Evolutionary conservation across 2,797 vertebrate genomes (phyloP).

Genomic region (Champsocephalus gunnari): DNA sequence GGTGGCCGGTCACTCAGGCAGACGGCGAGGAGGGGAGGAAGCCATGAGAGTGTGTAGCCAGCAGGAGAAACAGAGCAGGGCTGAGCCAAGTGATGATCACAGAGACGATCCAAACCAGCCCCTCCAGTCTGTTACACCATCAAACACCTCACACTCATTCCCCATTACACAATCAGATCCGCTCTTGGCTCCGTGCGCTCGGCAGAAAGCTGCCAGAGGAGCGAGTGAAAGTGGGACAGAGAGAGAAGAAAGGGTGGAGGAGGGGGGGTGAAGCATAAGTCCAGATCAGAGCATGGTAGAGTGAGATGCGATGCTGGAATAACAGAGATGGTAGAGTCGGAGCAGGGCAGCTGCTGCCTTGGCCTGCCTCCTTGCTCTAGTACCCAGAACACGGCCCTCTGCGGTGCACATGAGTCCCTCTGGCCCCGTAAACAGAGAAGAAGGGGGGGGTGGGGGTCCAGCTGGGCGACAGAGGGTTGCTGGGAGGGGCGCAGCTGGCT

Average conservation of each 20-base stretch:
- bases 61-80: conserved; percentile 31
- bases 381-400: conserved; percentile 74
- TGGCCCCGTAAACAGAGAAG: conserved; percentile 64
- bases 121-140: conserved; percentile 46
- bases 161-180: conserved; percentile 40
- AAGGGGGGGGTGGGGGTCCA: conserved; percentile 54
- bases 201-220: conserved; percentile 31
- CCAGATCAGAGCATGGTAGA: conserved; percentile 44
- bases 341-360: conserved; percentile 75
- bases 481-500: conserved; percentile 81
- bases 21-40: conserved; percentile 25
- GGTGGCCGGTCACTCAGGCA: conserved; percentile 74
- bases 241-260: neutral
- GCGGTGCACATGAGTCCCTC: conserved; percentile 81
- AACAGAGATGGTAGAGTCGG: conserved; percentile 54
- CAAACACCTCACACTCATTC: conserved; percentile 46
- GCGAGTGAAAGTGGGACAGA: conserved; percentile 18
- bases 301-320: conserved; percentile 59
- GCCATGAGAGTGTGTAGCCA: conserved; percentile 27
- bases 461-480: conserved; percentile 80
- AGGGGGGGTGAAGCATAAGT: conserved; percentile 32
- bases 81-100: conserved; percentile 52
- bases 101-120: conserved; percentile 47
- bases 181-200: conserved; percentile 23
- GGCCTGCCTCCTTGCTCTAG: conserved; percentile 64